Conservation (phyloP, 1,140 invertebrate species). For the Orussus abietinus region DNA sequence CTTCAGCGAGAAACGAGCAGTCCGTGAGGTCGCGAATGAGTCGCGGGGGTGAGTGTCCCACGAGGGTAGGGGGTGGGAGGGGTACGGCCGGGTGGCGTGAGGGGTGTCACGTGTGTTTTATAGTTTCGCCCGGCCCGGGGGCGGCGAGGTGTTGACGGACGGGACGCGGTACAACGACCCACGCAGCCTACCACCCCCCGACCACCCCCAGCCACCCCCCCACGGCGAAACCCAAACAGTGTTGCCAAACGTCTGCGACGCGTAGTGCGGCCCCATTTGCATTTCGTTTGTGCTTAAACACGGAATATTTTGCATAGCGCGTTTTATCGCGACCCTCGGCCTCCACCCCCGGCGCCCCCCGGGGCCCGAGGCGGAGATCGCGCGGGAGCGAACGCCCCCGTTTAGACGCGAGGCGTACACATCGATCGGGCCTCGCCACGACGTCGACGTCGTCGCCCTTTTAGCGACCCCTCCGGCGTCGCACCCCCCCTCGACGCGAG, state of each 20-base stretch:
- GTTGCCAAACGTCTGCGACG: constrained; percentile 50
- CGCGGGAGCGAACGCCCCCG: constrained; percentile 15
- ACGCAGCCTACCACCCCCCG: constrained; percentile 32
- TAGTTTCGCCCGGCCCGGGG: constrained; percentile 42
- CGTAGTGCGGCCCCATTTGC: constrained; percentile 44
- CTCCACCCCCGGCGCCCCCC: constrained; percentile 11
- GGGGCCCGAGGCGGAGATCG: constrained; percentile 6
- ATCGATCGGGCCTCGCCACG: background rate
- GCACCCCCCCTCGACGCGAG: constrained; percentile 10
- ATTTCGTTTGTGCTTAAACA: constrained; percentile 42
- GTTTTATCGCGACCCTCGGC: constrained; percentile 24
- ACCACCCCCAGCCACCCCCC: constrained; percentile 25
- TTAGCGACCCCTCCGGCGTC: constrained; percentile 3
- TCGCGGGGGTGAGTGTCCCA: constrained; percentile 24
- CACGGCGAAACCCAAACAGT: constrained; percentile 44
- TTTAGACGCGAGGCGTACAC: constrained; percentile 3
- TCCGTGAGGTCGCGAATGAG: constrained; percentile 1
- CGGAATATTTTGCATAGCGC: constrained; percentile 32
- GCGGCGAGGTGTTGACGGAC: constrained; percentile 49
- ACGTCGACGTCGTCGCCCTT: background rate
- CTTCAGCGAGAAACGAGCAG: too few relatives aligned
- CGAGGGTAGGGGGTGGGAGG: constrained; percentile 18
- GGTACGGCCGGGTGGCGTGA: constrained; percentile 21
- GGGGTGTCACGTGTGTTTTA: constrained; percentile 49
- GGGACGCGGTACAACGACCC: constrained; percentile 45